A percentile compares a stretch with the other conserved stretches of the same genome.
These are phyloP conservation scores for Neosalanx taihuensis DNA, from an alignment of 2,797 vertebrate species.

Conservation along the genomic window DNA sequence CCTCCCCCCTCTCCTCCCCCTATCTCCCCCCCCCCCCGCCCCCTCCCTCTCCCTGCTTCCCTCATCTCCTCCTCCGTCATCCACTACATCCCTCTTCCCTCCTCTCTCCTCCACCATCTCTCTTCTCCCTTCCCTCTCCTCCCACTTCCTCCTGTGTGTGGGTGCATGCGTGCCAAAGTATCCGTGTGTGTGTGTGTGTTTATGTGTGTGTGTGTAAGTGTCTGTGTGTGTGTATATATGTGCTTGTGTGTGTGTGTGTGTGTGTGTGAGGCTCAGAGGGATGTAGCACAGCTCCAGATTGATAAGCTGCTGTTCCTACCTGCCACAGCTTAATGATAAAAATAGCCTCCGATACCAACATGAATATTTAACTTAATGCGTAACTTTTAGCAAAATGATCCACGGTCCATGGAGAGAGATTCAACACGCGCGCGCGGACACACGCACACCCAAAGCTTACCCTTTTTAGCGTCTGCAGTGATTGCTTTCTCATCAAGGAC, in stretches of 20 bases:
- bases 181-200: constrained; percentile 36
- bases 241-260: not conserved
- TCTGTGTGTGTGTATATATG: not conserved
- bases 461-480: constrained; percentile 31
- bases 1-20: constrained; percentile 8
- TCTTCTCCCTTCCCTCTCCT: constrained; percentile 16
- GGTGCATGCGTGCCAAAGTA: constrained; percentile 48
- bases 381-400: constrained; percentile 52
- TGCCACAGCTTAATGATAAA: constrained; percentile 68
- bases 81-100: too few species aligned
- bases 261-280: not conserved
- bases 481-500: constrained; percentile 43
- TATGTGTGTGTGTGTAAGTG: not conserved
- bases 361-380: constrained; percentile 76
- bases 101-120: constrained; percentile 27
- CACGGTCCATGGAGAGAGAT: constrained; percentile 10
- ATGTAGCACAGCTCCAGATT: constrained; percentile 37
- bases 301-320: constrained; percentile 61
- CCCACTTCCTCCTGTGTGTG: constrained; percentile 35
- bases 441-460: constrained; percentile 20
- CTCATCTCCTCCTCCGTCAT: too few species aligned
- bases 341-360: constrained; percentile 62
- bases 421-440: constrained; percentile 25
- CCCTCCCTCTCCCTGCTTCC: too few species aligned
- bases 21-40: too few species aligned